Evolutionary conservation across 2,888 invertebrate species (phyloP).

Genomic region (Plagodis dolabraria): DNA sequence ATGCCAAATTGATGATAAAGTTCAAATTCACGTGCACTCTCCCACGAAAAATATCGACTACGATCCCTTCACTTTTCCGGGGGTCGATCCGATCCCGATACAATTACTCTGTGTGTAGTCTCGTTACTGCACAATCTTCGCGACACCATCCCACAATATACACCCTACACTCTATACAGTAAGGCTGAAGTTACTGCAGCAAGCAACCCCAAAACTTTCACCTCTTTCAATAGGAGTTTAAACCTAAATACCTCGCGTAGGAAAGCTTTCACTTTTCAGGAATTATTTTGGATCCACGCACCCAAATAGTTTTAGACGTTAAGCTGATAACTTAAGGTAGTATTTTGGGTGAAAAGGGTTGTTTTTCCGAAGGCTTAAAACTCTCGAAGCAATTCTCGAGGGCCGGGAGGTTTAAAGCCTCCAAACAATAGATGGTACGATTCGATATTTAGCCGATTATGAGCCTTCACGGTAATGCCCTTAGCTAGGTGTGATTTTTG

Average conservation of each 20-base stretch:
- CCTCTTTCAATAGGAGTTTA: slow-evolving; percentile 84
- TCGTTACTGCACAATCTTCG: slow-evolving; percentile 81
- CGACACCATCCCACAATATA: slow-evolving; percentile 55
- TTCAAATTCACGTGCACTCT: slow-evolving; percentile 45
- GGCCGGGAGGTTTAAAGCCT: slow-evolving; percentile 73
- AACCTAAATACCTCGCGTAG: slow-evolving; percentile 83
- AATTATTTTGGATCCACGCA: slow-evolving; percentile 63
- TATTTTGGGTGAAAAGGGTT: slow-evolving; percentile 44
- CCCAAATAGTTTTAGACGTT: slow-evolving; percentile 55
- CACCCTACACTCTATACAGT: slow-evolving; percentile 41
- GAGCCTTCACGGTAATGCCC: slow-evolving; percentile 77
- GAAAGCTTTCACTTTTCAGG: slow-evolving; percentile 84
- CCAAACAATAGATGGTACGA: slow-evolving; percentile 81
- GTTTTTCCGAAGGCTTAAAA: slow-evolving; percentile 81
- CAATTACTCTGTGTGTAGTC: slow-evolving; percentile 81
- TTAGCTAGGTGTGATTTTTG: slow-evolving; percentile 80
- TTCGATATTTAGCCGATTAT: slow-evolving; percentile 85
- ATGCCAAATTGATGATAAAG: slow-evolving; percentile 33
- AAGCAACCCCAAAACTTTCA: slow-evolving; percentile 74
- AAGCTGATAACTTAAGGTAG: slow-evolving; percentile 46
- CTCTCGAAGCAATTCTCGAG: slow-evolving; percentile 79
- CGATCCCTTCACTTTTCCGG: slow-evolving; percentile 58
- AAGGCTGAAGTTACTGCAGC: slow-evolving; percentile 51
- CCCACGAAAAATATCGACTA: slow-evolving; percentile 46
- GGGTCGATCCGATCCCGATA: slow-evolving; percentile 80